A percentile compares a stretch with the other conserved stretches of the same genome.
Conservation (phyloP, 1,140 invertebrate species). For the Saxidomus purpurata region DNA sequence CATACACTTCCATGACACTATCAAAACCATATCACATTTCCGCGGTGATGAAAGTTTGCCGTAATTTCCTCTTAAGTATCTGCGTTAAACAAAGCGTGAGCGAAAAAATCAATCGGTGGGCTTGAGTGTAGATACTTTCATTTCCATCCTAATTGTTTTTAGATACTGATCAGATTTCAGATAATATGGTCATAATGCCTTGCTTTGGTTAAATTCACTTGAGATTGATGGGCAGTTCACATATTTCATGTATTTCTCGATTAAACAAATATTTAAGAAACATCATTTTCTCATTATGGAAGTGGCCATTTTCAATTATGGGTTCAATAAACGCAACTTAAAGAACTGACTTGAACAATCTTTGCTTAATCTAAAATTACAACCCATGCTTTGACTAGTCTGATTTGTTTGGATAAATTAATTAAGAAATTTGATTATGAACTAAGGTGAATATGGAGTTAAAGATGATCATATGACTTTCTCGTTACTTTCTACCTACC, state of each 20-base stretch:
- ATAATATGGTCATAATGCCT: neutral
- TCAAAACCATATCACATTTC: neutral
- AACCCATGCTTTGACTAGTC: no score
- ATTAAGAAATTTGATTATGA: no score
- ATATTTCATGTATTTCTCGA: neutral
- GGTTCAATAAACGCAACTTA: neutral
- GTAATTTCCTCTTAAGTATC: conserved; percentile 1
- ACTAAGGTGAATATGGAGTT: no score
- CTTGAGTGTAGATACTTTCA: neutral
- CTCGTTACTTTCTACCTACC: no score
- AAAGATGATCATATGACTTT: no score
- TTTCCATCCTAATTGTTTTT: conserved; percentile 14
- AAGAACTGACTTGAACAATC: neutral
- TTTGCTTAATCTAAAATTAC: no score
- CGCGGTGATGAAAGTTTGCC: neutral
- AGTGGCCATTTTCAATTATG: conserved; percentile 12
- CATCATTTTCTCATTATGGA: conserved; percentile 21
- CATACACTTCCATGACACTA: neutral
- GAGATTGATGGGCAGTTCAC: neutral
- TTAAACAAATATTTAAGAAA: conserved; percentile 22
- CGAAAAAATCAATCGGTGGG: neutral
- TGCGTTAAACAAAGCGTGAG: neutral
- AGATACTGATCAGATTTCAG: neutral
- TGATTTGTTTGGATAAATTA: no score
- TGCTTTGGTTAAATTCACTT: neutral